phyloP scores from a whole-genome alignment of 1,140 invertebrate genomes.

The Drosophila parabipectinata region DNA sequence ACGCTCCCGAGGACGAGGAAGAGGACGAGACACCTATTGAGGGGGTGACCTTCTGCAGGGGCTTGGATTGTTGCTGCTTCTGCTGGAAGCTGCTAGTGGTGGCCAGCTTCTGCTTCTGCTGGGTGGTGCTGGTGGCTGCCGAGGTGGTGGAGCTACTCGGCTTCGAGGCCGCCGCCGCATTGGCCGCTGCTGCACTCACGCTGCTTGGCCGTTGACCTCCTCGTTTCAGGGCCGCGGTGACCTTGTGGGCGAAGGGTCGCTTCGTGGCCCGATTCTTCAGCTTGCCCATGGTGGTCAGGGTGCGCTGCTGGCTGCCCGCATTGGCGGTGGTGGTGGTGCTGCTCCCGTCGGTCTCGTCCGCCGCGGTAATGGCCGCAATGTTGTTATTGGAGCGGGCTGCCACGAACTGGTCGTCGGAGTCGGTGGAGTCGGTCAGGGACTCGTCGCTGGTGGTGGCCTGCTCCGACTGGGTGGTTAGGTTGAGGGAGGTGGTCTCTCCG shows the following conservation, averaged over 20 bases:
- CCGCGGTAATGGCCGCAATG: slow-evolving; percentile 75
- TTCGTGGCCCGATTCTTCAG: slow-evolving; percentile 74
- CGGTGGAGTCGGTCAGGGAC: slow-evolving; percentile 69
- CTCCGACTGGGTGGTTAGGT: slow-evolving; percentile 42
- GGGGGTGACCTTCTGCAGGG: slow-evolving; percentile 47
- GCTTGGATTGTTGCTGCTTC: slow-evolving; percentile 51
- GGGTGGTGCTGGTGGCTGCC: slow-evolving; percentile 10
- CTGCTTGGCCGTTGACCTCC: slow-evolving; percentile 63
- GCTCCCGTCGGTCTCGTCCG: slow-evolving; percentile 60
- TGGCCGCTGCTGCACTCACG: slow-evolving; percentile 52
- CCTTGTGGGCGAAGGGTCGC: slow-evolving; percentile 70
- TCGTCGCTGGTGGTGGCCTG: slow-evolving; percentile 62
- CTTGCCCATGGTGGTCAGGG: slow-evolving; percentile 75
- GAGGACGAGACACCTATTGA: slow-evolving; percentile 11
- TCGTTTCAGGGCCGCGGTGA: slow-evolving; percentile 59
- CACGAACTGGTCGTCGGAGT: slow-evolving; percentile 77
- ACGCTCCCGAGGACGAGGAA: slow-evolving; percentile 6
- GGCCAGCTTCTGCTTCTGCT: slow-evolving; percentile 57
- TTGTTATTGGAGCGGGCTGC: slow-evolving; percentile 78
- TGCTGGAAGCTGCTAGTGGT: slow-evolving; percentile 49
- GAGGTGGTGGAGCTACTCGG: slow-evolving; percentile 36
- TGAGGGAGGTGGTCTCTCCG: slow-evolving; percentile 39
- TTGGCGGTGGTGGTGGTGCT: slow-evolving; percentile 59
- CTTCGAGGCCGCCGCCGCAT: slow-evolving; percentile 60
- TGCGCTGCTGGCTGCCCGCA: slow-evolving; percentile 62